Conservation (phyloP, 2,888 invertebrate genomes). For the Lasioglossum morio region DNA sequence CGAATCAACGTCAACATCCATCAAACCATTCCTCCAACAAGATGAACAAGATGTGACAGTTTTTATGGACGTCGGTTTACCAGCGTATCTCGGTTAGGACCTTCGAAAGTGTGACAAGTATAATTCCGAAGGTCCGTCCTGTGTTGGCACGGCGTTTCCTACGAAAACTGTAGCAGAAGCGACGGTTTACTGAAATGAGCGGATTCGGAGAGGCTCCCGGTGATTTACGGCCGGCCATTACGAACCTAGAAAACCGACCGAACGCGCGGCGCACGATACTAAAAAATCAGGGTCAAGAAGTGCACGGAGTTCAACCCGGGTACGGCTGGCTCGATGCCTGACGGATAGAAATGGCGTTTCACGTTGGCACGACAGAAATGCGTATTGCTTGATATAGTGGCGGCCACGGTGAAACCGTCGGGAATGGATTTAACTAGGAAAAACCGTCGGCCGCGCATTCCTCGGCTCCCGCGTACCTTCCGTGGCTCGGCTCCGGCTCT, state of each 20-base stretch:
- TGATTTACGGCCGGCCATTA: slow-evolving; percentile 21
- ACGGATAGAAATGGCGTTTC: slow-evolving; percentile 57
- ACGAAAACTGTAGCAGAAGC: not conserved
- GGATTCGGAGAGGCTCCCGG: not conserved
- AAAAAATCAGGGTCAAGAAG: slow-evolving; percentile 46
- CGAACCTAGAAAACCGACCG: slow-evolving; percentile 18
- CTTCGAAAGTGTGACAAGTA: not conserved
- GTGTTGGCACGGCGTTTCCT: slow-evolving; percentile 1
- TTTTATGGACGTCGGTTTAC: not conserved
- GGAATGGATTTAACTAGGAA: slow-evolving; percentile 57
- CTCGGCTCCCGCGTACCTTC: slow-evolving; percentile 44
- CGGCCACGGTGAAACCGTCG: slow-evolving; percentile 37
- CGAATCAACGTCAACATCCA: not conserved
- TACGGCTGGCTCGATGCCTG: slow-evolving; percentile 52
- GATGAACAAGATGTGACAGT: not conserved
- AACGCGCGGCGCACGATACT: slow-evolving; percentile 25
- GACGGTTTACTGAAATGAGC: not conserved
- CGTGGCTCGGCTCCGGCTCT: slow-evolving; percentile 20
- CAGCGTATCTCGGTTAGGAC: not conserved
- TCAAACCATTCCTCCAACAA: not conserved
- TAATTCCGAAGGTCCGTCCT: not conserved
- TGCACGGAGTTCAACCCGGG: slow-evolving; percentile 1
- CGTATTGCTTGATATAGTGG: slow-evolving; percentile 67
- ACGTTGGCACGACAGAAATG: slow-evolving; percentile 58
- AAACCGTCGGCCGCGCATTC: slow-evolving; percentile 52